Conservation (phyloP, 2,113 vertebrate genomes). For the Semicossyphus pulcher region DNA sequence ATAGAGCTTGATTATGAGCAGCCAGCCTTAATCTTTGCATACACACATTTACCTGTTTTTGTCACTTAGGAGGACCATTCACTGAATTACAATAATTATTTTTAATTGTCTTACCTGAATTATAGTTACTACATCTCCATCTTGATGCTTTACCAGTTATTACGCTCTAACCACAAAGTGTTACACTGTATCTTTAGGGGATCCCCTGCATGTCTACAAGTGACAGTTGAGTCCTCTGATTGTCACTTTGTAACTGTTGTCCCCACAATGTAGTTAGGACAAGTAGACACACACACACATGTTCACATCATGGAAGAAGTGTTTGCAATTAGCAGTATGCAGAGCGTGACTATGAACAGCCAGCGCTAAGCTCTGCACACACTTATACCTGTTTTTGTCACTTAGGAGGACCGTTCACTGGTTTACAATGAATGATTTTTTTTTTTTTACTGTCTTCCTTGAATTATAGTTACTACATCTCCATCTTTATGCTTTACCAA, state of each 20-base stretch:
- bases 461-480: background rate
- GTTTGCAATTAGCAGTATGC: constrained; percentile 7
- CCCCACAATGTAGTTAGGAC: background rate
- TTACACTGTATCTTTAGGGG: background rate
- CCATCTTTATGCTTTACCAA: background rate
- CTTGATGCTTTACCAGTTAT: background rate
- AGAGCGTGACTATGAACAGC: background rate
- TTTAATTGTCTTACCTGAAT: background rate
- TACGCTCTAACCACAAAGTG: background rate
- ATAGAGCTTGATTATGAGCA: background rate
- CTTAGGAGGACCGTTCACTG: background rate
- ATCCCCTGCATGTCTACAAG: background rate
- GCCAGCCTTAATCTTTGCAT: background rate
- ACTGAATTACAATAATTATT: background rate
- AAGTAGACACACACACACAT: background rate
- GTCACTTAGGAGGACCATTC: background rate
- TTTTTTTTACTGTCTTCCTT: background rate
- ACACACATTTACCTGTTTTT: background rate
- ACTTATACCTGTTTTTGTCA: background rate
- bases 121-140: background rate
- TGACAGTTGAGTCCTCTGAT: background rate
- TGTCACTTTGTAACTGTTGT: background rate
- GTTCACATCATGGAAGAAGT: background rate
- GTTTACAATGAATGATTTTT: background rate
- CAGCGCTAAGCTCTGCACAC: background rate